Base-by-base conservation (phyloP, 2,888 invertebrate species). In the Onthophagus sagittarius region DNA sequence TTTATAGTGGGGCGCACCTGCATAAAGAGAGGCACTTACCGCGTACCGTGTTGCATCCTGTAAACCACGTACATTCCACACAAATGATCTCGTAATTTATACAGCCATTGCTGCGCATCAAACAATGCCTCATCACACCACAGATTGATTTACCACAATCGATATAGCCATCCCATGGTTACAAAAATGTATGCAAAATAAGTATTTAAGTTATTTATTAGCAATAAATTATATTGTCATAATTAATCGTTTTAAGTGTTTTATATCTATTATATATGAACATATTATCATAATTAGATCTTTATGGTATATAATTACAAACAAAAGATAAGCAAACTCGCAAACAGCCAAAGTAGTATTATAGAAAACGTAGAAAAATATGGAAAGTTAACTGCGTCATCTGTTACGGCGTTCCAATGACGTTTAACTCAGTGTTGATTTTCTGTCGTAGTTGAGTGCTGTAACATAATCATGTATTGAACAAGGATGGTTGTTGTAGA, bases 31-130 rank as follows among this genome's bases (percentile, higher is more conserved):
- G 75, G 73, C 75, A 77, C 75, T 77, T 76, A 81, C 39, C 11
- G 39, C 39, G 39, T 53, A 7, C 39, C 7, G 39, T 53, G 39
- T 53, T 53, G 39, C 11, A 53, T 53, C 39, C 39, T 53, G 39
- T 11, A 53, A 23, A 53, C 39, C 11, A 53, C 39, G 9, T 53
- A 79, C 79, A 81, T 81, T 81, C 81, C 80, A 79, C 78, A 79
- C 80, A 80, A 82, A 82, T 80, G 80, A 80, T 79, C 81, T 79
- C 82, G 81, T 82, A 82, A 82, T 82, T 82, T 82, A 82, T 81
- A 79, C 79, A 80, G 79, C 77, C 77, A 79, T 79, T 81, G 81
- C 31, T 23, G 31, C 82, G 70, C 81, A 81, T 83, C 82, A 83
- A 83, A 83, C 82, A 81, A 81, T 81, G 80, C 80, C 81, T 81